Evolutionary conservation across 2,113 vertebrate species (phyloP), one percentile per base, ranked within the genome.

Genomic region (Phoxinus phoxinus): DNA sequence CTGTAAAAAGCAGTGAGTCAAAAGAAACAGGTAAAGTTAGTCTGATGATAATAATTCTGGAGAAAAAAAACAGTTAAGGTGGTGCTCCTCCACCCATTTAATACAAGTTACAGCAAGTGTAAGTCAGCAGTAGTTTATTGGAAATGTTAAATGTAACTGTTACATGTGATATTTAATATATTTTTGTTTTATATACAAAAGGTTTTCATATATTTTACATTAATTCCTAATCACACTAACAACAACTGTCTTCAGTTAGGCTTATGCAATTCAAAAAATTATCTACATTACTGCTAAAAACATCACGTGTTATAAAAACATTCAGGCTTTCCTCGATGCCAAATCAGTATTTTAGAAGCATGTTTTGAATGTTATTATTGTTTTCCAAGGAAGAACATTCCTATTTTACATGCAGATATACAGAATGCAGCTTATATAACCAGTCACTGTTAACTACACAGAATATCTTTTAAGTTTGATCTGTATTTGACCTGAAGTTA

Each of bases 401-500:
- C 23, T 77, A 12, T 53, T 80, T 77, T 27, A 35, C 41, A 76
- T 0, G 13, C 13, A 74, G n/a, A 37, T n/a, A 41, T 2, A 5
- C 9, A 1, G 3, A 71, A 71, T 72, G 4, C 35, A 41, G 9
- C 21, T 56, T 77, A 11, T 3, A 77, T 25, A 63, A 63, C 35
- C 35, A 35, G 27, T 37, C 35, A 6, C 1, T 81, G 23, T 81
- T 65, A 48, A 65, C 46, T 65, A 65, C 46, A 63, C 1, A 65
- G 35, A 15, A 59, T 13, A 35, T 46, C 2, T 81, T 65, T 48
- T 48, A 21, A 2, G n/a, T 81, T 65, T 63, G 12, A 65, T 8
- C 8, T n/a, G 30, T 69, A 35, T 82, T n/a, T 69, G 27, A 82
- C 27, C 63, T 82, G 63, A 82, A 3, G 27, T 17, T 35, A 69